Evolutionary conservation across 2,797 vertebrate species (phyloP).

Genomic region (Thamnophis elegans): DNA sequence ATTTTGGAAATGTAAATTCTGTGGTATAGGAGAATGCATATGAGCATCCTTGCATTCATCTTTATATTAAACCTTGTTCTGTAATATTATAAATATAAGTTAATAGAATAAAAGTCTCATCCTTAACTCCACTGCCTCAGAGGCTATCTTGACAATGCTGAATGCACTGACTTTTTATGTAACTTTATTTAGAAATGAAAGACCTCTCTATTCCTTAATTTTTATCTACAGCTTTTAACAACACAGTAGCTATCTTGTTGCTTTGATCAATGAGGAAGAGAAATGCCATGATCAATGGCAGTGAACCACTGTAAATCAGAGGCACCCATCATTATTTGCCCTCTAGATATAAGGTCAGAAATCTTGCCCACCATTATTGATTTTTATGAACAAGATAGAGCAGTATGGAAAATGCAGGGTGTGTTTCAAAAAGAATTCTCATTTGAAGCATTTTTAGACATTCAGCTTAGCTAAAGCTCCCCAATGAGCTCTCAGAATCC

Average conservation of each 20-base stretch:
- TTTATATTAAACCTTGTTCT: background rate
- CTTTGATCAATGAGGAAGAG: background rate
- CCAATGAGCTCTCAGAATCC: background rate
- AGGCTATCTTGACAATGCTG: background rate
- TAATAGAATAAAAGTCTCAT: conserved; percentile 12
- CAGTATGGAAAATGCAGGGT: background rate
- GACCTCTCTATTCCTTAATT: background rate
- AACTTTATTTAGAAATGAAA: background rate
- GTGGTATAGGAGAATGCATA: background rate
- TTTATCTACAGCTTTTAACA: background rate
- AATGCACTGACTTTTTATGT: background rate
- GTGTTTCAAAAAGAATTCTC: background rate
- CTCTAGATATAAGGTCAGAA: background rate
- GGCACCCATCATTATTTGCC: background rate
- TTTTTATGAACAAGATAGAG: background rate
- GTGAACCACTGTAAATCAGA: background rate
- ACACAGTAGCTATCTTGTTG: background rate
- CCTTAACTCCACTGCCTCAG: background rate
- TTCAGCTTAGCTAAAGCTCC: background rate
- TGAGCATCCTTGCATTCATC: background rate
- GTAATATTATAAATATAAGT: background rate
- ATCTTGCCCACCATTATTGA: background rate
- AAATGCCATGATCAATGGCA: background rate
- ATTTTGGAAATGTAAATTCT: background rate
- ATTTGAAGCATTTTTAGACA: background rate